These are phyloP conservation scores for Monoplex corrugatus DNA, from an alignment of 2,888 invertebrate genomes.

Conservation along the genomic window DNA sequence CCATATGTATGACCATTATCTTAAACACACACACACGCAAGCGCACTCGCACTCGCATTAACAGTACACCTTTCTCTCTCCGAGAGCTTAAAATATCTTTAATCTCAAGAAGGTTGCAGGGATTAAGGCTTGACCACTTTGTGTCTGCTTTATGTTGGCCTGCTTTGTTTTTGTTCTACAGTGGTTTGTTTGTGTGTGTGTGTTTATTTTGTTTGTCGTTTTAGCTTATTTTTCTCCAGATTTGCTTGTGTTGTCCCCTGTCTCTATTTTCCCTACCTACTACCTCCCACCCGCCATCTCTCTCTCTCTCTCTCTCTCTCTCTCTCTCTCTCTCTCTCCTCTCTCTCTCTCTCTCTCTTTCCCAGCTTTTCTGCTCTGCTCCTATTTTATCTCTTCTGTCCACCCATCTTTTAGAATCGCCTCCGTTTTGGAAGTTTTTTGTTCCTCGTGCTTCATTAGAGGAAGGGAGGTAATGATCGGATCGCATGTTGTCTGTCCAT, in stretches of 20 bases:
- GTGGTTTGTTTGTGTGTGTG: not conserved
- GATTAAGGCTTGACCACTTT: not conserved
- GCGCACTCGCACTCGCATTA: conserved; percentile 2
- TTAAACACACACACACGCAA: not conserved
- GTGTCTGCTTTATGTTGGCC: not conserved
- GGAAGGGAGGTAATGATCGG: conserved; percentile 39
- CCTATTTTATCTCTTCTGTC: not conserved
- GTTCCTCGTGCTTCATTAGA: conserved; percentile 37
- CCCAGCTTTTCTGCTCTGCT: conserved; percentile 2
- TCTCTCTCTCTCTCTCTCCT: not conserved
- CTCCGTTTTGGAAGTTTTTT: not conserved
- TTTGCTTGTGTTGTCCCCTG: not conserved
- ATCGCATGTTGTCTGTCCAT: conserved; percentile 43
- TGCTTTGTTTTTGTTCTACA: not conserved
- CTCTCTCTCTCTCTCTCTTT: not conserved
- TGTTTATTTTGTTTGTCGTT: not conserved
- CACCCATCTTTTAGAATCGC: conserved; percentile 3
- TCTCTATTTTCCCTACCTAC: not conserved
- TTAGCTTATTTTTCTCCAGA: not conserved
- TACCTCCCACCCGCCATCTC: not conserved
- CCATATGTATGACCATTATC: not conserved
- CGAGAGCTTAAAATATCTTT: too few species aligned
- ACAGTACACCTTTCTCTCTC: too few species aligned
- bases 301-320: not conserved
- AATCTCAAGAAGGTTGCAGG: not conserved